Evolutionary conservation across 2,797 vertebrate species (phyloP).

Genomic region (Syngnathus rostellatus): DNA sequence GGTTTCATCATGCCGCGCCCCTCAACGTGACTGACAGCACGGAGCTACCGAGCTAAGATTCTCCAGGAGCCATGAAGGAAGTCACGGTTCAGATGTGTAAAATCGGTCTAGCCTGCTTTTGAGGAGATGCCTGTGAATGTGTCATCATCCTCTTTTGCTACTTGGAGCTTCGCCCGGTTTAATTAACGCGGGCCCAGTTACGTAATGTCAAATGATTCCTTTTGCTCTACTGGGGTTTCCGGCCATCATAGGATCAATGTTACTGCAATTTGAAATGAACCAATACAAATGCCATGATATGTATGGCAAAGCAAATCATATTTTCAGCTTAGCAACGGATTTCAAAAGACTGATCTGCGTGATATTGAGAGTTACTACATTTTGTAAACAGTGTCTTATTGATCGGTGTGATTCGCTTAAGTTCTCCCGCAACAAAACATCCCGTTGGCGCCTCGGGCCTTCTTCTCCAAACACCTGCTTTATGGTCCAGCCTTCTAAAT

Average conservation of each 20-base stretch:
- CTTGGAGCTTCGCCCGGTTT: neutral
- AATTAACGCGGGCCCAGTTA: neutral
- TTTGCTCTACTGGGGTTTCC: conserved; percentile 5
- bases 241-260: conserved; percentile 4
- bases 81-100: conserved; percentile 1
- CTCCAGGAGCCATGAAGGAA: conserved; percentile 22
- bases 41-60: conserved; percentile 21
- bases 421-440: neutral
- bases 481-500: neutral
- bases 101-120: neutral
- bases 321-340: too few species aligned
- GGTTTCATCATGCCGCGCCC: conserved; percentile 4
- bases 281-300: neutral
- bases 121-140: neutral
- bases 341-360: too few species aligned
- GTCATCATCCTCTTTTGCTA: neutral
- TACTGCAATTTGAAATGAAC: conserved; percentile 2
- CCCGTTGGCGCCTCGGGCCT: neutral
- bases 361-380: neutral
- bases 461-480: neutral
- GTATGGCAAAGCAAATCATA: neutral
- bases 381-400: neutral
- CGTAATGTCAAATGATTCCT: neutral
- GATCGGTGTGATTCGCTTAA: neutral
- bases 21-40: conserved; percentile 28